phyloP scores from a whole-genome alignment of 2,113 vertebrate species.

The Diphyllodes magnificus region DNA sequence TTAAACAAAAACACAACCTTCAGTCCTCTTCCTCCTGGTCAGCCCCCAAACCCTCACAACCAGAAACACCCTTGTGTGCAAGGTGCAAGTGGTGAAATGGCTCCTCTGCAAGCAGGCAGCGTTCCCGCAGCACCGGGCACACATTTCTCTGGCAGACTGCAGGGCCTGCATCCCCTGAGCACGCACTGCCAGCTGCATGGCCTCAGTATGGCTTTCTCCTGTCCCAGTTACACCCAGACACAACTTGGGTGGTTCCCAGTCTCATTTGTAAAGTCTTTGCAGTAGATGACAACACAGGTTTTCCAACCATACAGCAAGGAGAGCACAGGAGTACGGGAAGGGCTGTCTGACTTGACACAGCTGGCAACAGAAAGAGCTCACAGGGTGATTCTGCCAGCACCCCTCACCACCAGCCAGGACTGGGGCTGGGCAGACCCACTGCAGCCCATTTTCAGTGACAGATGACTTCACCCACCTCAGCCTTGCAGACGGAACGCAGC shows the following conservation, averaged over 20 bases:
- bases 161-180: background rate
- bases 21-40: background rate
- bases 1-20: background rate
- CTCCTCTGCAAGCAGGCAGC: background rate
- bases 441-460: background rate
- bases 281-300: background rate
- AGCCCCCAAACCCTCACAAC: background rate
- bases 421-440: background rate
- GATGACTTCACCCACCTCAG: background rate
- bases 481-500: rapidly evolving
- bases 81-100: background rate
- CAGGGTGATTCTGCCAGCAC: background rate
- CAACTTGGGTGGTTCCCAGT: rapidly evolving
- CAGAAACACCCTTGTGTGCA: background rate
- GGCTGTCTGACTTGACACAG: background rate
- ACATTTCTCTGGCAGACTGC: rapidly evolving
- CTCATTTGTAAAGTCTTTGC: background rate
- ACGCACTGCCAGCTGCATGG: rapidly evolving
- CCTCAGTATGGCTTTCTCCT: rapidly evolving
- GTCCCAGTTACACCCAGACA: background rate
- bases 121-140: rapidly evolving
- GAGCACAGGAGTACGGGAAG: background rate
- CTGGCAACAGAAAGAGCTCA: background rate
- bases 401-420: rapidly evolving
- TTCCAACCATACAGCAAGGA: background rate